These are phyloP conservation scores for Melanocharis versteri DNA, from an alignment of 2,113 vertebrate species.

Conservation along the genomic window DNA sequence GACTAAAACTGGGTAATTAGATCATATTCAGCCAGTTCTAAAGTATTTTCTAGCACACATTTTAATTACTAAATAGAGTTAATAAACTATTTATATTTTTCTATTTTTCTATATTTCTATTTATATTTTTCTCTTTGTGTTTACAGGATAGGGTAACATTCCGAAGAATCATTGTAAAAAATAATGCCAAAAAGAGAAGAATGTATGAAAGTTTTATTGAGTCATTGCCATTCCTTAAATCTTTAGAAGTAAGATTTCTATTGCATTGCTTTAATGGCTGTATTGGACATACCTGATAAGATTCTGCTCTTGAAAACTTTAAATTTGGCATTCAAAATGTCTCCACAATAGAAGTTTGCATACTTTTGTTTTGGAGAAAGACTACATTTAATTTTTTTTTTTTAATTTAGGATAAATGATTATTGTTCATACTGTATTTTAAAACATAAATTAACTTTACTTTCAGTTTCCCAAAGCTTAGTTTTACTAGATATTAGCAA, in stretches of 20 bases:
- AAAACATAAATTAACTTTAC: neutral
- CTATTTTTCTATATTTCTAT: too few species aligned
- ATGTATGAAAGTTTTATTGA: slow-evolving; percentile 98
- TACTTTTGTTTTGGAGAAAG: neutral
- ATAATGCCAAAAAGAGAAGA: slow-evolving; percentile 96
- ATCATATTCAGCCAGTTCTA: neutral
- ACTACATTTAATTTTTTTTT: neutral
- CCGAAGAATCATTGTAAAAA: slow-evolving; percentile 98
- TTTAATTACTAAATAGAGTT: too few species aligned
- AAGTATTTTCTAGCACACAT: neutral
- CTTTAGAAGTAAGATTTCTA: slow-evolving; percentile 85
- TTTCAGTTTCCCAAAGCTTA: neutral
- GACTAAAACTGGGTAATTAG: neutral
- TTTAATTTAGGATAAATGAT: neutral
- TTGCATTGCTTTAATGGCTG: neutral
- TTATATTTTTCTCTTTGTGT: slow-evolving; percentile 35
- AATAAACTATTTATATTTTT: neutral
- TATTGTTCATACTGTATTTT: neutral
- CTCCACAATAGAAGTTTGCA: neutral
- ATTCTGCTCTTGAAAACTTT: neutral
- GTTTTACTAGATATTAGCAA: neutral
- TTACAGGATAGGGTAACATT: slow-evolving; percentile 84
- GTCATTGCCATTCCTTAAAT: slow-evolving; percentile 95
- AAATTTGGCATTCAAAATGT: neutral
- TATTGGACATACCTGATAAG: neutral